Evolutionary conservation across 2,797 vertebrate genomes (phyloP).

Genomic region (Platyrinchus mystaceus): DNA sequence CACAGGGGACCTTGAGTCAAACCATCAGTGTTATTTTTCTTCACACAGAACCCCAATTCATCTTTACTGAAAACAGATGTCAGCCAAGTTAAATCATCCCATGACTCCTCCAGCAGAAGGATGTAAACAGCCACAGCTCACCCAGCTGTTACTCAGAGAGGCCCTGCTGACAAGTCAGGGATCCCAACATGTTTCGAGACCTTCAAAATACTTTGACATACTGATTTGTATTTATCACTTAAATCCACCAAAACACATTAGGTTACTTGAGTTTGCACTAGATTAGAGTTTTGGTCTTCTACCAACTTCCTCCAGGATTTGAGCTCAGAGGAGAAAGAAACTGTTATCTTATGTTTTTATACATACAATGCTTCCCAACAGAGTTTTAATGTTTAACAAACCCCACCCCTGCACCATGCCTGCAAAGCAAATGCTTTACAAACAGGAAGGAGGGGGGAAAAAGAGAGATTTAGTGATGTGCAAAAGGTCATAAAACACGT

Average conservation of each 20-base stretch:
- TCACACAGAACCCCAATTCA: not conserved
- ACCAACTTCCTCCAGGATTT: not conserved
- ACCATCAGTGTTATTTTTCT: not conserved
- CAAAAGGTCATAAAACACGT: not conserved
- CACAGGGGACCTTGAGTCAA: not conserved
- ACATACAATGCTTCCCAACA: not conserved
- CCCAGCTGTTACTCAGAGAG: slow-evolving; percentile 9
- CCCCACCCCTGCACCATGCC: not conserved
- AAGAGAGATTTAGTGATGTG: not conserved
- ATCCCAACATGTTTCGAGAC: not conserved
- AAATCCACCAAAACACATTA: not conserved
- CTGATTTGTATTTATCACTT: not conserved
- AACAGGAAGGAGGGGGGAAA: accelerated
- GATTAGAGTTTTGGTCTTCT: not conserved
- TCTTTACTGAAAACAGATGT: slow-evolving; percentile 32
- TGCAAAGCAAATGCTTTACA: not conserved
- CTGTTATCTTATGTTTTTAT: accelerated
- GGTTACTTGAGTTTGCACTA: not conserved
- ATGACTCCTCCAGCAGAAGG: not conserved
- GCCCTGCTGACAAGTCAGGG: not conserved
- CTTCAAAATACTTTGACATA: not conserved
- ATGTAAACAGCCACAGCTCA: slow-evolving; percentile 33
- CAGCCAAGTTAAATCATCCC: not conserved
- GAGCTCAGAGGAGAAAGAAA: not conserved
- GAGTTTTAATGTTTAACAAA: not conserved